phyloP scores from a whole-genome alignment of 2,113 vertebrate genomes.

The Pangasianodon hypophthalmus region DNA sequence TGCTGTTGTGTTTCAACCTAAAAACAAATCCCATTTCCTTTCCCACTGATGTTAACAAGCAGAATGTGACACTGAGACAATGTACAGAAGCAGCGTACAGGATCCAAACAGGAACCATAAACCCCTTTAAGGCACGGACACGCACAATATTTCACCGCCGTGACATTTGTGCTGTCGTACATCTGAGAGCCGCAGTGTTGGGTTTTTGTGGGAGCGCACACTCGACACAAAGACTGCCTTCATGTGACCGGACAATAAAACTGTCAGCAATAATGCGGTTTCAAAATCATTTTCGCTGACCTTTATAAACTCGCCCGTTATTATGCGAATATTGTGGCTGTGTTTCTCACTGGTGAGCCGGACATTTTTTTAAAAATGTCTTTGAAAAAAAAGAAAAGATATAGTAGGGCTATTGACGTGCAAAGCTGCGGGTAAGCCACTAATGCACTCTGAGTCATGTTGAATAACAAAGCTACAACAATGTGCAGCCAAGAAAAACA shows the following conservation, averaged over 20 bases:
- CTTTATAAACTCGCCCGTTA: conserved; percentile 51
- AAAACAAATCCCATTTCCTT: conserved; percentile 20
- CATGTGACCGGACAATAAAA: conserved; percentile 55
- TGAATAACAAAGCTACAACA: conserved; percentile 20
- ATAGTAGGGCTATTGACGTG: conserved; percentile 41
- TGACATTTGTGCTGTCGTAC: conserved; percentile 68
- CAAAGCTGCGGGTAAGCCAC: conserved; percentile 8
- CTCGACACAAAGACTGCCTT: conserved; percentile 60
- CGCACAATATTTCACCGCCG: conserved; percentile 61
- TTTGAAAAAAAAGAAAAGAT: conserved; percentile 35
- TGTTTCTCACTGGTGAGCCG: conserved; percentile 18
- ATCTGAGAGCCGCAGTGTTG: conserved; percentile 60
- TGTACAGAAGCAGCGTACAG: conserved; percentile 31
- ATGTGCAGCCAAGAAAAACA: background rate
- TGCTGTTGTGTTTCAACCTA: conserved; percentile 2
- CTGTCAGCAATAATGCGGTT: conserved; percentile 58
- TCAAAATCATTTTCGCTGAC: conserved; percentile 57
- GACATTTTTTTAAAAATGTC: background rate
- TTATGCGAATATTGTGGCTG: conserved; percentile 29
- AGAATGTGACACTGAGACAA: conserved; percentile 55
- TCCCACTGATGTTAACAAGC: background rate
- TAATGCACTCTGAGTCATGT: conserved; percentile 38
- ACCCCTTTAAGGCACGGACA: conserved; percentile 58
- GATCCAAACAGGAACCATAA: conserved; percentile 64
- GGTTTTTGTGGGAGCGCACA: conserved; percentile 40